Evolutionary conservation across 2,888 invertebrate species (phyloP).

Genomic region (Spilarctia lutea): DNA sequence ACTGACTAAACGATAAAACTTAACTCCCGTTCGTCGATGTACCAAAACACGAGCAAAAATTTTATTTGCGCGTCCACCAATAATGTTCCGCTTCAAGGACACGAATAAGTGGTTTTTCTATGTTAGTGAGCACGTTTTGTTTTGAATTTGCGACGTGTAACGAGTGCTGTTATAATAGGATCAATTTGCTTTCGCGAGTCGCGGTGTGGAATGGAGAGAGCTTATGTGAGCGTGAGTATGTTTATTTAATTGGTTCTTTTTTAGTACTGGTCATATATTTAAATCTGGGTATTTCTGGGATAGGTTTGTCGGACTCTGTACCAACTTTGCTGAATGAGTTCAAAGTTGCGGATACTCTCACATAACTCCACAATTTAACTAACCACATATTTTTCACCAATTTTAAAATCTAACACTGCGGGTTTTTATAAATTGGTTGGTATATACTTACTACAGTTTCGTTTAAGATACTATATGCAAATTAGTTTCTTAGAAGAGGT

Average conservation of each 20-base stretch:
- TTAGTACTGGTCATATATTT: background rate
- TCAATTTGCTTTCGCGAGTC: conserved; percentile 30
- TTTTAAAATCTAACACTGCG: background rate
- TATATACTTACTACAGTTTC: background rate
- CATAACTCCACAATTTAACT: background rate
- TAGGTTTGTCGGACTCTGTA: background rate
- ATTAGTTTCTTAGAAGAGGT: background rate
- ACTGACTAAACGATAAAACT: conserved; percentile 20
- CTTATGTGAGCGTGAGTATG: conserved; percentile 37
- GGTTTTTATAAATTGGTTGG: background rate
- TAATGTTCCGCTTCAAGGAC: conserved; percentile 53
- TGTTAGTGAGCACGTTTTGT: conserved; percentile 41
- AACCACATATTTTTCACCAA: background rate
- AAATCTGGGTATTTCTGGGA: background rate
- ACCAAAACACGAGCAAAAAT: conserved; percentile 29
- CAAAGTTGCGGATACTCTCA: background rate
- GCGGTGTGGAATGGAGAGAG: conserved; percentile 45
- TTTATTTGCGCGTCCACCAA: conserved; percentile 45
- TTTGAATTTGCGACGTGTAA: conserved; percentile 53
- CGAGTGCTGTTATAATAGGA: conserved; percentile 36
- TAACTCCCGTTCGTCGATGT: conserved; percentile 27
- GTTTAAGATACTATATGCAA: background rate
- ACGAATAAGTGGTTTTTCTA: conserved; percentile 25
- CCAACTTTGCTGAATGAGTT: background rate
- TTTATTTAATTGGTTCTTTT: background rate